These are phyloP conservation scores for Macropus fuliginosus DNA, from an alignment of 2,797 vertebrate genomes.

Conservation along the genomic window DNA sequence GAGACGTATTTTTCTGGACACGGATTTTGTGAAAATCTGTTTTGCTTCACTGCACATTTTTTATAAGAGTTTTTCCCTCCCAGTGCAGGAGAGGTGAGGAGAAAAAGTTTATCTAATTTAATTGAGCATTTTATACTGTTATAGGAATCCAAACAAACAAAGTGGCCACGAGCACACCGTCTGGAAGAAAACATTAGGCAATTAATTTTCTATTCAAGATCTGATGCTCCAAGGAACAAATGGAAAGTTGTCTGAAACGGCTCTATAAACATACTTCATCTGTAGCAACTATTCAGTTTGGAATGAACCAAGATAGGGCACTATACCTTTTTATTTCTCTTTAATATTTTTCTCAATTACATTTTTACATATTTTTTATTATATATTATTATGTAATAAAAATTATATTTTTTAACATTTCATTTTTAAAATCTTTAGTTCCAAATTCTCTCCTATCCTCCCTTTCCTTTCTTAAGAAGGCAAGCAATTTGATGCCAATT, in stretches of 20 bases:
- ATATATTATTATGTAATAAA: too few species aligned
- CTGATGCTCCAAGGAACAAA: constrained; percentile 20
- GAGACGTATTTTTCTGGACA: neutral
- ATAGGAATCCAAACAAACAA: neutral
- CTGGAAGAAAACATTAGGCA: neutral
- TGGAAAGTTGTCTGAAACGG: neutral
- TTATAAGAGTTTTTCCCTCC: too few species aligned
- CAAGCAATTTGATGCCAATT: neutral
- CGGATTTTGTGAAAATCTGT: neutral
- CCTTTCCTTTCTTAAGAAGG: neutral
- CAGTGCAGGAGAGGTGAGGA: too few species aligned
- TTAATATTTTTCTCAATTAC: neutral
- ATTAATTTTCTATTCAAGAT: constrained; percentile 13
- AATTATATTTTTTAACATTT: too few species aligned
- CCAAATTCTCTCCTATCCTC: neutral
- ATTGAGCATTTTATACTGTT: neutral
- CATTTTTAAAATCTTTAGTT: too few species aligned
- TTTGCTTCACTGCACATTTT: neutral
- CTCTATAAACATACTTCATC: constrained; percentile 13
- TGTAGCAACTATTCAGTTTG: constrained; percentile 11
- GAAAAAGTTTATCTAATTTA: neutral
- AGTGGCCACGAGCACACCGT: neutral
- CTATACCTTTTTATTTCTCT: neutral
- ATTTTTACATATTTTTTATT: too few species aligned
- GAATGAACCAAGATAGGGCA: neutral